phyloP scores from a whole-genome alignment of 2,888 invertebrate species.

The Camponotus fellah region DNA sequence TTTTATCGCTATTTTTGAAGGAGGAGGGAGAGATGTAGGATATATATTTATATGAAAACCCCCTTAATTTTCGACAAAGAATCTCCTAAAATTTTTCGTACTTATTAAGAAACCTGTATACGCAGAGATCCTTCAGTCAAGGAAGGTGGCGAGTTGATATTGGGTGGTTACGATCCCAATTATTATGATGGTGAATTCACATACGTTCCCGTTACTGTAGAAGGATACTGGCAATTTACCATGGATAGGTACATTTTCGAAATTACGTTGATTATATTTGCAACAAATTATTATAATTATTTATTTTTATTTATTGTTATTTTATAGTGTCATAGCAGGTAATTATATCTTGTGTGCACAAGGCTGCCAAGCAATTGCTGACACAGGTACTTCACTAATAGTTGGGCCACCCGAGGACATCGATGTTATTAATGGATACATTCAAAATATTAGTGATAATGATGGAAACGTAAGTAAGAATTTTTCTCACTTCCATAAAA shows the following conservation, averaged over 20 bases:
- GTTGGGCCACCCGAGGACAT: conserved; percentile 95
- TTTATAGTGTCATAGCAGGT: conserved; percentile 87
- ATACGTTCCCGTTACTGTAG: conserved; percentile 93
- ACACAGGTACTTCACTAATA: conserved; percentile 98
- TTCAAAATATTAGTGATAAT: background rate
- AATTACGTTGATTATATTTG: background rate
- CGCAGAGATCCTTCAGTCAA: conserved; percentile 91
- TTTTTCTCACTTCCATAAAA: background rate
- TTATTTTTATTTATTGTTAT: background rate
- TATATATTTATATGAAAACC: no score
- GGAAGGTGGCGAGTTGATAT: conserved; percentile 93
- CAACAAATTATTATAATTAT: background rate
- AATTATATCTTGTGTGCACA: conserved; percentile 89
- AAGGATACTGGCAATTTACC: conserved; percentile 99
- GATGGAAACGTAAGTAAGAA: background rate
- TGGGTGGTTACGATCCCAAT: conserved; percentile 97
- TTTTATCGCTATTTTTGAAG: no score
- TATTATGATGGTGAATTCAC: conserved; percentile 96
- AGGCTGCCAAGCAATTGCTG: conserved; percentile 97
- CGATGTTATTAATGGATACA: conserved; percentile 90
- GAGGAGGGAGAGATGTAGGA: no score
- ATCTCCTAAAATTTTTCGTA: no score
- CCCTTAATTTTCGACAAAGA: no score
- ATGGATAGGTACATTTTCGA: conserved; percentile 90
- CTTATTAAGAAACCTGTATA: background rate